These are phyloP conservation scores for Telmatherina bonti DNA, from an alignment of 2,797 vertebrate genomes.

Conservation along the genomic window DNA sequence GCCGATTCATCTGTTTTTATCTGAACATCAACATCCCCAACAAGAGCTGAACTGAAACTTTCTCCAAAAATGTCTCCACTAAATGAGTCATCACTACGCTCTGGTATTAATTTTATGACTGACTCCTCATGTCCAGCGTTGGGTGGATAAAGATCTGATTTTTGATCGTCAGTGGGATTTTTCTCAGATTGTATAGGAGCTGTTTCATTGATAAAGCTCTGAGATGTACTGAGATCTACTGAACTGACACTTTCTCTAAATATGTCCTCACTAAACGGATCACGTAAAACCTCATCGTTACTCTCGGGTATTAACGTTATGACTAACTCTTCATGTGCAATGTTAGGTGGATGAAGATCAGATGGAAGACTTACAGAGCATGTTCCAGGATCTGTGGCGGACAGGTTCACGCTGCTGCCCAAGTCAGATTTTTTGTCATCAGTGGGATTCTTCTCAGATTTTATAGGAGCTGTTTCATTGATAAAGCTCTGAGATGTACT, in stretches of 20 bases:
- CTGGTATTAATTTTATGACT: slow-evolving; percentile 3
- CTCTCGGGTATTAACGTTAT: too few species aligned
- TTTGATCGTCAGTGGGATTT: too few species aligned
- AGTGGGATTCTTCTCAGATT: slow-evolving; percentile 22
- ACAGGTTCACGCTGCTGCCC: slow-evolving; percentile 9
- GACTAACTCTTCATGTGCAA: too few species aligned
- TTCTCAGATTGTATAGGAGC: too few species aligned
- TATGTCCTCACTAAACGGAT: too few species aligned
- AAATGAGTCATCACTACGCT: slow-evolving; percentile 22
- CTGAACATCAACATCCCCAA: slow-evolving; percentile 19
- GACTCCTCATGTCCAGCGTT: slow-evolving; percentile 9
- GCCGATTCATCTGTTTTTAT: slow-evolving; percentile 12
- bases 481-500: too few species aligned
- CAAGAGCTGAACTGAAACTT: slow-evolving; percentile 4
- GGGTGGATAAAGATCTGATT: slow-evolving; percentile 11
- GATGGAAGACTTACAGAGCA: slow-evolving; percentile 18
- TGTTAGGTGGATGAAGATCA: slow-evolving; percentile 10
- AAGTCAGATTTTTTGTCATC: slow-evolving; percentile 6
- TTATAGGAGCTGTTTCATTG: slow-evolving; percentile 11
- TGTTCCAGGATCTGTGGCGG: background rate
- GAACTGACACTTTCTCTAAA: too few species aligned
- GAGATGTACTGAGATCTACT: too few species aligned
- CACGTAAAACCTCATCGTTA: too few species aligned
- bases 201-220: too few species aligned
- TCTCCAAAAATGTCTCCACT: slow-evolving; percentile 36